phyloP scores from a whole-genome alignment of 1,140 invertebrate genomes.

The Branchinecta lindahli region DNA sequence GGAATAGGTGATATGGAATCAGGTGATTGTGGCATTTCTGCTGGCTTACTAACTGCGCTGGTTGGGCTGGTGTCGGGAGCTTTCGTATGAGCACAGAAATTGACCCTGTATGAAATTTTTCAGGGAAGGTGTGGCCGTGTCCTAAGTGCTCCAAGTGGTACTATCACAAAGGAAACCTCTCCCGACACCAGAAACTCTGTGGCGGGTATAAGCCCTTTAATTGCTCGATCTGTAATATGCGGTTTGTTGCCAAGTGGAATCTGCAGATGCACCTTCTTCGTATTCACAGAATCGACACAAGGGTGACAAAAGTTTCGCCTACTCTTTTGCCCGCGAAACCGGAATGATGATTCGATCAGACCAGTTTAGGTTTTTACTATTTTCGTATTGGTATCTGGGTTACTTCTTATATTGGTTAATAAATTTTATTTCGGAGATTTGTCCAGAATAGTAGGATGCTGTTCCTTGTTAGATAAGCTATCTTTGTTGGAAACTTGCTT shows the following conservation, averaged over 20 bases:
- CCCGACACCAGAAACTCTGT: slow-evolving; percentile 6
- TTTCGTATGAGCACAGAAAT: not conserved
- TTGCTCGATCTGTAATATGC: not conserved
- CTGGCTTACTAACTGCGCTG: no score
- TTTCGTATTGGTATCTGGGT: no score
- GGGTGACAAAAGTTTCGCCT: not conserved
- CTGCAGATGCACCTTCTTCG: not conserved
- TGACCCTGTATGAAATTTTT: not conserved
- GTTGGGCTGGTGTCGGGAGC: slow-evolving; percentile 1
- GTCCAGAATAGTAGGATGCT: no score
- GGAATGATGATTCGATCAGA: no score
- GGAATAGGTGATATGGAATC: no score
- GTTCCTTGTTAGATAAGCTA: no score
- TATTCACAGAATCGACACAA: not conserved
- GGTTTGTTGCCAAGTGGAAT: slow-evolving; percentile 6
- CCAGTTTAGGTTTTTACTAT: no score
- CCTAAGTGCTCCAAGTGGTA: slow-evolving; percentile 5
- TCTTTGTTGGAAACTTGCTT: no score
- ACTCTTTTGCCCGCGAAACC: no score
- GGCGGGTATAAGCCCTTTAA: not conserved
- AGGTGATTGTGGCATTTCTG: no score
- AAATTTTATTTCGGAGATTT: no score
- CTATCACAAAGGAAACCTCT: slow-evolving; percentile 8
- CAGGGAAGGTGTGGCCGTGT: not conserved
- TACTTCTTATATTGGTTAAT: no score